Base-by-base conservation (phyloP, 1,140 invertebrate species). In the Drosophila trapezifrons region DNA sequence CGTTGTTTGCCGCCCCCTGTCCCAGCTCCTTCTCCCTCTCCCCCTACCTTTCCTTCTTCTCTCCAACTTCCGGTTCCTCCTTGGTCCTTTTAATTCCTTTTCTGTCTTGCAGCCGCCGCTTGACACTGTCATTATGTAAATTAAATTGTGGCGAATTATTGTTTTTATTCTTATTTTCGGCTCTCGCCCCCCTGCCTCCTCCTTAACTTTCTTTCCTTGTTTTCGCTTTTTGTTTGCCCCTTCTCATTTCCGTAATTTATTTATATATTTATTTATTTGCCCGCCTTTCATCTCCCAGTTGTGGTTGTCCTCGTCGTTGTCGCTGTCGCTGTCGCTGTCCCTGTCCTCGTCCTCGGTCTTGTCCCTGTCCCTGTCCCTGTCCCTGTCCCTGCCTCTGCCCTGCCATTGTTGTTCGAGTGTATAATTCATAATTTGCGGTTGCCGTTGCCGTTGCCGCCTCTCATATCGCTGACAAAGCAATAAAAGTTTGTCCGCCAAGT, bases 71-170 rank as follows among this genome's bases (percentile, higher is more conserved):
- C 27, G 29, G 29, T 54, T 54, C 27, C 42, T 13, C 43, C 32
- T 20, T 20, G 43, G 58, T 49, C 37, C 71, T 80, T 80, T 75
- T 82, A 76, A 73, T 87, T 87, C 73, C 76, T 80, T 86, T 58
- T 22, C 18, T 52, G 37, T 20, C 57, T 73, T 55, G 35, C 65
- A 51, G 70, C 60, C 70, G 69, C 76, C 67, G 80, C 73, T 80
- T 89, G 84, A 87, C 84, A 74, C 77, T 89, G 80, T 89, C 84
- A 89, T 89, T 89, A 89, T 89, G 84, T 78, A 89, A 89, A 89
- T 89, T 87, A 89, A 89, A 89, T 89, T 89, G 84, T 78, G 84
- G 80, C 80, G 84, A 89, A 84, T 89, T 89, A 89, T 89, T 86
- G 81, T 86, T 82, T 81, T 81, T 81, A 73, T 81, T 81, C 54